Evolutionary conservation across 2,888 invertebrate species (phyloP).

Genomic region (Physocephala rufipes): DNA sequence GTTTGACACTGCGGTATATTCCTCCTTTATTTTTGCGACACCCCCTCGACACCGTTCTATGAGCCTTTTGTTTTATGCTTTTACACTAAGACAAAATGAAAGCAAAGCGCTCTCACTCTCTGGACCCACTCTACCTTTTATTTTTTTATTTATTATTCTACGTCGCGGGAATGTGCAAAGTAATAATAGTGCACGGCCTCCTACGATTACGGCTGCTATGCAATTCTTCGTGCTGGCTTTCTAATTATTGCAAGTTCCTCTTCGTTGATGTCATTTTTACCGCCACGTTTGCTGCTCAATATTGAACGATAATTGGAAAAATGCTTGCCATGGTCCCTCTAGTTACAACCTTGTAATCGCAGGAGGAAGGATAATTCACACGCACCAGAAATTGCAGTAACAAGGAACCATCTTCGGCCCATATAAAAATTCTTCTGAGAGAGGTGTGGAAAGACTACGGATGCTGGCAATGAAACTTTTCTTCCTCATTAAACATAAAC

Average conservation of each 20-base stretch:
- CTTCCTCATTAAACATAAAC: conserved; percentile 32
- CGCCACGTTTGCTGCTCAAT: conserved; percentile 28
- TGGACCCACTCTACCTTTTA: background rate
- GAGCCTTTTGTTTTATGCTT: background rate
- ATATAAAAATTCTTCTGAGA: conserved; percentile 18
- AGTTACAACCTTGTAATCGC: background rate
- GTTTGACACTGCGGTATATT: background rate
- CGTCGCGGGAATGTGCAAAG: too few relatives aligned
- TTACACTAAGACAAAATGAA: background rate
- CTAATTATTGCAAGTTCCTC: conserved; percentile 35
- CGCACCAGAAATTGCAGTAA: background rate
- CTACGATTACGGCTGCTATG: too few relatives aligned
- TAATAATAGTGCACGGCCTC: background rate
- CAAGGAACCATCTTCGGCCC: conserved; percentile 22
- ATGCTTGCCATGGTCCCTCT: conserved; percentile 1
- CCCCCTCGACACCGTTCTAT: too few relatives aligned
- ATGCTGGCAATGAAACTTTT: conserved; percentile 28
- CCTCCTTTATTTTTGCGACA: background rate
- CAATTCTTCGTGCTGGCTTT: conserved; percentile 11
- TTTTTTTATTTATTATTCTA: too few relatives aligned
- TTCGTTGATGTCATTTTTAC: conserved; percentile 30
- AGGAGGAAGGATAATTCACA: background rate
- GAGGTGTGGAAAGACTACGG: background rate
- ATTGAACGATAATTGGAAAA: conserved; percentile 23
- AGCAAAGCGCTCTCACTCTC: too few relatives aligned